A percentile compares a stretch with the other conserved stretches of the same genome.
phyloP scores from a whole-genome alignment of 2,888 invertebrate species.

The Ditylenchus weischeri region DNA sequence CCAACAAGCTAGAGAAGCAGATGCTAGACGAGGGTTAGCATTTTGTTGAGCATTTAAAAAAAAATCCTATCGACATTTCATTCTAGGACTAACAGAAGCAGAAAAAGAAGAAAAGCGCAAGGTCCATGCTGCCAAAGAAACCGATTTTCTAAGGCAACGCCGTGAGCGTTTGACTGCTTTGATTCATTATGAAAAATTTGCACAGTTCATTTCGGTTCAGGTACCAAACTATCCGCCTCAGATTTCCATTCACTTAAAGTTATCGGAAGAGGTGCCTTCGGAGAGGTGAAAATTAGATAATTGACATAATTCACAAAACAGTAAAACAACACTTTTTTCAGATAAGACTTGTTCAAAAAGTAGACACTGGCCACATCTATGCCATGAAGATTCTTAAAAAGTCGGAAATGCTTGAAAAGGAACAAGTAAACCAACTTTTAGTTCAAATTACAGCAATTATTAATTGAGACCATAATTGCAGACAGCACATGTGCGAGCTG shows the following conservation, averaged over 20 bases:
- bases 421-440: slow-evolving; percentile 68
- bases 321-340: slow-evolving; percentile 49
- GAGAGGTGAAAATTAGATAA: slow-evolving; percentile 60
- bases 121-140: slow-evolving; percentile 96
- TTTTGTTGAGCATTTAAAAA: background rate
- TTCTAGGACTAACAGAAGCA: slow-evolving; percentile 42
- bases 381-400: slow-evolving; percentile 99
- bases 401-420: slow-evolving; percentile 97
- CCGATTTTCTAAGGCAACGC: slow-evolving; percentile 92
- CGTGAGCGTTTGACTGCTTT: slow-evolving; percentile 62
- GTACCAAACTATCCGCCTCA: slow-evolving; percentile 72
- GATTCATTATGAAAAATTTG: too few relatives aligned
- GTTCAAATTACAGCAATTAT: background rate
- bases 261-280: slow-evolving; percentile 66
- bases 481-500: slow-evolving; percentile 70
- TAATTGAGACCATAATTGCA: slow-evolving; percentile 21
- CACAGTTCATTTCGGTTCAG: too few relatives aligned
- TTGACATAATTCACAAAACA: background rate
- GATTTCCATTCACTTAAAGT: slow-evolving; percentile 92
- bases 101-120: slow-evolving; percentile 83
- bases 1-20: slow-evolving; percentile 80
- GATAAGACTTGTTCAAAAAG: slow-evolving; percentile 96
- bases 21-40: slow-evolving; percentile 81
- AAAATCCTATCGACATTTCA: background rate
- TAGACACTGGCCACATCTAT: slow-evolving; percentile 98